Base-by-base conservation (phyloP, 1,140 invertebrate genomes). In the Globodera ellingtonae region DNA sequence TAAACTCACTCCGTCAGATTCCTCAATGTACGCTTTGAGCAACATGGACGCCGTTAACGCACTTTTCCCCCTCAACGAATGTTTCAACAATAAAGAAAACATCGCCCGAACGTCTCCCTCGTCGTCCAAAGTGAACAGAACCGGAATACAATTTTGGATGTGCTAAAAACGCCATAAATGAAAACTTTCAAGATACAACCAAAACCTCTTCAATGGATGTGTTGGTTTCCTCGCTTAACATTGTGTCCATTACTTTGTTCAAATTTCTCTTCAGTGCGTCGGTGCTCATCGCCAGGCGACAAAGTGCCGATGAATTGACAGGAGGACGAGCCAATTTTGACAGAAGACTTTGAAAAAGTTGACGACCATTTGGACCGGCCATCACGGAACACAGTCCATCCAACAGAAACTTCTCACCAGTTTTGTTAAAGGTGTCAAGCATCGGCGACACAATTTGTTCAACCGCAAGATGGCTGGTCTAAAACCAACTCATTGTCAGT, bases 401-500 rank as follows among this genome's bases (percentile, higher is more conserved):
- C 44, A 86, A 35, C 5, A 85, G n/a, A 35, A 79, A 50, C 15
- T 21, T n/a, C 35, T 70, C 69, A 91, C 91, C 8, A 98, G 95
- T 84, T 62, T 72, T 59, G 86, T 92, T 92, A 86, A 98, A 90
- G 84, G 94, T 93, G 35, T 93, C 93, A 79, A 98, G 91, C 92
- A 99, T 94, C 75, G 93, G 92, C 71, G 96, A 95, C 74, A 99
- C 90, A 90, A 99, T 98, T 88, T 99, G 97, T 91, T 99, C 97
- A n/a, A 99, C 91, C 50, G 97, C 97, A 85, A 95, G 92, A 52
- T 93, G 92, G 66, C 97, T 97, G 72, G 69, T 66, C 72, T 52
- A 52, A 47, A 83, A 24, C 44, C 24, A 79, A 82, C 4, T 67
- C 24, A 13, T 21, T 15, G 47, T 44, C 35, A 44, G 48, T 48